Base-by-base conservation (phyloP, 2,888 invertebrate genomes). In the Esperia sulphurella region DNA sequence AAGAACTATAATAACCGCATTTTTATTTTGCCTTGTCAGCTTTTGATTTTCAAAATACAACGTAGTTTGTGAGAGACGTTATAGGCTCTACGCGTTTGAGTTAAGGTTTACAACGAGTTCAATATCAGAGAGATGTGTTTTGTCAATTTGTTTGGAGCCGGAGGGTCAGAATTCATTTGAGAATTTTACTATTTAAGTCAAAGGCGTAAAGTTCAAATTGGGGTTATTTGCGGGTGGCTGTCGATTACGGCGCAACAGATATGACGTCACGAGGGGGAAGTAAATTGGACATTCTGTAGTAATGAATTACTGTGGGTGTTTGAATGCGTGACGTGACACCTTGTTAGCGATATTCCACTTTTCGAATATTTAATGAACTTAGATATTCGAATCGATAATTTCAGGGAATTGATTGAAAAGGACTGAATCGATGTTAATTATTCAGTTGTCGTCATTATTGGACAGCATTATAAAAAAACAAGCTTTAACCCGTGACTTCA, bases 1-100 rank as follows among this genome's bases (percentile, higher is more conserved):
- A 66, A 57, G 53, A 59, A 58, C 53, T 61, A 59, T 59, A 61
- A 62, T 61, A 63, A 63, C 55, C 50, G 69, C 59, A 65, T 13
- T 35, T 12, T n/a, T 35, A 51, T 13, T 49, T 57, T 55, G 61
- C 52, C 44, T 35, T 40, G 48, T 55, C 44, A 61, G 53, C 50
- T 59, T 52, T 35, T 45, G 47, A 53, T 63, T 44, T 61, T 58
- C 59, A 62, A 56, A 55, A 39, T 40, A 61, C 40, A 53, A 52
- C 10, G 41, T 48, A 48, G 37, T 5, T 53, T 57, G 52, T 45
- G 28, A 30, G 21, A 21, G 2, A 21, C 10, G 9, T 31, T 38
- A 28, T 37, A 9, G n/a, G 12, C 44, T 37, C 37, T 44, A 33
- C 10, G 7, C 2, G n/a, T n/a, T 44, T 4, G 28, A 8, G 0